Evolutionary conservation across 2,888 invertebrate species (phyloP), one percentile per base, ranked within the genome.

Genomic region (Chrysodeixis includens): DNA sequence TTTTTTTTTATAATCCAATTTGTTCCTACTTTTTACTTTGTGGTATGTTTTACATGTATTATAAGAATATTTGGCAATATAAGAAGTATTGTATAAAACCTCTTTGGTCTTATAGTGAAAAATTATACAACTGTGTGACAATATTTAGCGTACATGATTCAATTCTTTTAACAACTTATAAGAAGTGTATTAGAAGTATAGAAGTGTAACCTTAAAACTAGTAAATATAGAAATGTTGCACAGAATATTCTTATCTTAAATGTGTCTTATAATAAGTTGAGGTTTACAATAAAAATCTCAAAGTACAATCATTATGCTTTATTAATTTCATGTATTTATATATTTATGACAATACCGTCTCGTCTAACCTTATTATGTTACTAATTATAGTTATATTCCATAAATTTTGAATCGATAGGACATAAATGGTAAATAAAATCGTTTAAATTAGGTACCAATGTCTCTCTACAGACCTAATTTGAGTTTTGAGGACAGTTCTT

Each of bases 281-380:
- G 79, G 69, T 73, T 65, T 56, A 79, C 71, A 93, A 92, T 91
- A 88, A 94, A 95, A 93, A 91, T 89, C 87, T 87, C 82, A 73
- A 78, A 83, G 83, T 95, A 95, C 95, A 95, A 95, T 95, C 94
- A 95, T 94, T 94, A 94, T 95, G 95, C 95, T 95, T 95, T 95
- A 95, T 95, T 95, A 95, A 95, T 95, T 95, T 95, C 94, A 95
- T 94, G 95, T 95, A 95, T 95, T 95, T 95, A 95, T 95, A 95
- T 95, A 95, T 95, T 95, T 95, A 95, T 95, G 95, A 95, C 95
- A 95, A 95, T 95, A 95, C 93, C 95, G 94, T 95, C 95, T 95
- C 95, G 92, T 92, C 95, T 95, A 95, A 94, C 92, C 93, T 93
- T 95, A 95, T 94, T 91, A 93, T 90, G 92, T 94, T 94, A 93